Evolutionary conservation across 2,113 vertebrate genomes (phyloP).

Genomic region (Sylvilagus bachmani): DNA sequence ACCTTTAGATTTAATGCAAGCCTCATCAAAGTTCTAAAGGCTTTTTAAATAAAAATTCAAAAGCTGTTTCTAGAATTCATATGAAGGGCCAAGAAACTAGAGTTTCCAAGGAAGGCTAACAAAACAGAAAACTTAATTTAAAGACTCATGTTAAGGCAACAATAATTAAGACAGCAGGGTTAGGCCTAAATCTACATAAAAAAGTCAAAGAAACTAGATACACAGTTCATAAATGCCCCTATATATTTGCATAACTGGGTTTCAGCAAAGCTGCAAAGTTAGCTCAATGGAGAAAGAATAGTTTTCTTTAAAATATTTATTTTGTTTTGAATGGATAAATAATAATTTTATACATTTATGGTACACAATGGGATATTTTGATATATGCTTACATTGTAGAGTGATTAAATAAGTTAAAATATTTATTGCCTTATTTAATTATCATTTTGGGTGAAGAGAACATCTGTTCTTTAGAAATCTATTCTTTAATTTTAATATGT

Average conservation of each 20-base stretch:
- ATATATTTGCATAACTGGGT: neutral
- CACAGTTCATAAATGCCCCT: neutral
- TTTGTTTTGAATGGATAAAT: neutral
- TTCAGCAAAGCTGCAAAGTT: neutral
- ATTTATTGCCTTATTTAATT: neutral
- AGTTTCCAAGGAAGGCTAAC: neutral
- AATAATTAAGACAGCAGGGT: neutral
- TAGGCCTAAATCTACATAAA: neutral
- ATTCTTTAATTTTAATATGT: neutral
- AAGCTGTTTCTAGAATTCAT: neutral
- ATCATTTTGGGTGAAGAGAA: neutral
- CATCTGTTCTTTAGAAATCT: neutral
- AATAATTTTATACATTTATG: neutral
- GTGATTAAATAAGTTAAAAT: neutral
- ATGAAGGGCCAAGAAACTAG: neutral
- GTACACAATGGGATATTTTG: neutral
- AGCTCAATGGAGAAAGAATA: neutral
- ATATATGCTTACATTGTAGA: neutral
- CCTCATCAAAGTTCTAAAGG: neutral
- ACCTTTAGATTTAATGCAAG: neutral
- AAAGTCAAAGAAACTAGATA: neutral
- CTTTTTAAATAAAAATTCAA: neutral
- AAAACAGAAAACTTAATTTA: neutral
- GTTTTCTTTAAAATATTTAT: neutral
- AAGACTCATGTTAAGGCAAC: neutral